These are phyloP conservation scores for Ichneumoninae sp. DNA, from an alignment of 2,888 invertebrate genomes.

Conservation along the genomic window DNA sequence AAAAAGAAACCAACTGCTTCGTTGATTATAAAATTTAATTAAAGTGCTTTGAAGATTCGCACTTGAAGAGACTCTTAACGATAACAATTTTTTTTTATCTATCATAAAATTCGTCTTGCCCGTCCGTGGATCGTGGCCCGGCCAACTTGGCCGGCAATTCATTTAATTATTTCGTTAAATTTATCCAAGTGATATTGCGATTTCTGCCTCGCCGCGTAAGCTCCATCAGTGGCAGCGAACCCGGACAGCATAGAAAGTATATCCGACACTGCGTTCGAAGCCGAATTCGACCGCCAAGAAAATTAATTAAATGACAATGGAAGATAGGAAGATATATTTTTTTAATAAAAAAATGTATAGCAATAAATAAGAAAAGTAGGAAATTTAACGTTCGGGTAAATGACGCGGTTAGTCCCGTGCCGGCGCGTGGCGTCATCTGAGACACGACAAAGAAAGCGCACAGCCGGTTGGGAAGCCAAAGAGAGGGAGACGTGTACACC, in stretches of 20 bases:
- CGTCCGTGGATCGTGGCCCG: conserved; percentile 28
- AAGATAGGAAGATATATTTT: not conserved
- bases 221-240: conserved; percentile 52
- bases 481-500: conserved; percentile 23
- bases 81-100: conserved; percentile 33
- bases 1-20: not conserved
- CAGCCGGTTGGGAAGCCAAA: conserved; percentile 18
- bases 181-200: conserved; percentile 50
- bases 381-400: not conserved
- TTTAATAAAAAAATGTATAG: not conserved
- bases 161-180: conserved; percentile 50
- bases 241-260: not conserved
- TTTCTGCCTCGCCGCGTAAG: conserved; percentile 3
- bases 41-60: conserved; percentile 58
- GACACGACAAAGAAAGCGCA: conserved; percentile 46
- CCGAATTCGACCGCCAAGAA: not conserved
- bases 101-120: conserved; percentile 12
- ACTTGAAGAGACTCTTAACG: conserved; percentile 25
- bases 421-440: conserved; percentile 63
- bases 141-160: conserved; percentile 32
- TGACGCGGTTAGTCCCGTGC: conserved; percentile 43
- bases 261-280: not conserved
- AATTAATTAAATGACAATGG: not conserved
- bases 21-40: not conserved
- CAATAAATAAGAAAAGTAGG: not conserved